Evolutionary conservation across 2,888 invertebrate genomes (phyloP), one percentile per base, ranked within the genome.

Genomic region (Boloria selene): DNA sequence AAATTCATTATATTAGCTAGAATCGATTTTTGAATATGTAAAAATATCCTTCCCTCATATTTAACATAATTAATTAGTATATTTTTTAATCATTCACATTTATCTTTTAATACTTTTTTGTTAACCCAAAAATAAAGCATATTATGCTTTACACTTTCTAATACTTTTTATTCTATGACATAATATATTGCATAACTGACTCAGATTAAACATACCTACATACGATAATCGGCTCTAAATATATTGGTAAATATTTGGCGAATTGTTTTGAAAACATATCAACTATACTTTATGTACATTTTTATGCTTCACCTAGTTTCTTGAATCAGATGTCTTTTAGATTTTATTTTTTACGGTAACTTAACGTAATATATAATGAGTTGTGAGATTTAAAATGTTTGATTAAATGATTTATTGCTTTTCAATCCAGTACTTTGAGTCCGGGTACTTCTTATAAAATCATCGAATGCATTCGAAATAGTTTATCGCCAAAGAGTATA

Each of bases 191-290:
- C 88, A 86, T 88, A 89, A 90, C 85, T 82, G 79, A 18, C 75
- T 77, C 73, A 74, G 78, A 75, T 73, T 77, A 75, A 77, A 77
- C 79, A 83, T 79, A 22, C 22, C 22, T 22, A 81, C 84, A 81
- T 84, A 78, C 78, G 84, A 87, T 87, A 85, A 87, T 86, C 85
- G 77, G 79, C 72, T 79, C 75, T 74, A 85, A 85, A 89, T 88
- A 84, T 68, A 47, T 65, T 75, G 72, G 76, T 75, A 77, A 78
- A 78, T 69, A 75, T 80, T 81, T 81, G 84, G 81, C 78, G 78
- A 78, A 79, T 81, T 83, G 80, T 85, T 84, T 82, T 82, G 82
- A 84, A 79, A 79, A 55, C 49, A 44, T 44, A 38, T 45, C 17
- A 42, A 63, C 13, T 45, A 44, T 42, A 42, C 22, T 53, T 42